Evolutionary conservation across 2,888 invertebrate species (phyloP).

Genomic region (Steromphala cineraria): DNA sequence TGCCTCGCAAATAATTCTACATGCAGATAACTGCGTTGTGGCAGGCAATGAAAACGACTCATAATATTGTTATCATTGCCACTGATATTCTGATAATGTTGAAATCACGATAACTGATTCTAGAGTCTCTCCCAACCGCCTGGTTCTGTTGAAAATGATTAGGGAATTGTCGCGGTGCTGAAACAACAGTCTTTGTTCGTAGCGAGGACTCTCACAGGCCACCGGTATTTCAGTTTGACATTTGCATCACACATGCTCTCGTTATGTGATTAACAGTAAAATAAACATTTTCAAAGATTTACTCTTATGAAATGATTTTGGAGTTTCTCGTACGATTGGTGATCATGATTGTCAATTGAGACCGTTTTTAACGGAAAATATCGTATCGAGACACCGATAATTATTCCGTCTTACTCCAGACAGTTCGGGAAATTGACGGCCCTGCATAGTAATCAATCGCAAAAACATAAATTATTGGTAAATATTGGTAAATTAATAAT

Average conservation of each 20-base stretch:
- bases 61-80: not conserved
- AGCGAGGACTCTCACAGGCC: not conserved
- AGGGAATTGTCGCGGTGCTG: not conserved
- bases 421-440: not conserved
- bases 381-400: not conserved
- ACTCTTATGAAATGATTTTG: no score
- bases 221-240: not conserved
- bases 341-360: no score
- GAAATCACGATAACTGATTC: no score
- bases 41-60: not conserved
- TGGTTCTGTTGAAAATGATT: not conserved
- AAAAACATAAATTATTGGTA: not conserved
- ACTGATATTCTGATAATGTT: no score
- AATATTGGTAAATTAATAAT: not conserved
- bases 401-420: not conserved
- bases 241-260: not conserved
- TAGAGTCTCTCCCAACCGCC: not conserved
- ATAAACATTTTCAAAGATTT: no score
- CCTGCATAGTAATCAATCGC: not conserved
- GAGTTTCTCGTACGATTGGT: no score
- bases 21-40: not conserved
- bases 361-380: no score
- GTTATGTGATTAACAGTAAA: not conserved
- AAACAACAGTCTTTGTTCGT: conserved; percentile 3
- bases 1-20: not conserved